Evolutionary conservation across 2,888 invertebrate genomes (phyloP), one percentile per base, ranked within the genome.

Genomic region (Catonia carolina): DNA sequence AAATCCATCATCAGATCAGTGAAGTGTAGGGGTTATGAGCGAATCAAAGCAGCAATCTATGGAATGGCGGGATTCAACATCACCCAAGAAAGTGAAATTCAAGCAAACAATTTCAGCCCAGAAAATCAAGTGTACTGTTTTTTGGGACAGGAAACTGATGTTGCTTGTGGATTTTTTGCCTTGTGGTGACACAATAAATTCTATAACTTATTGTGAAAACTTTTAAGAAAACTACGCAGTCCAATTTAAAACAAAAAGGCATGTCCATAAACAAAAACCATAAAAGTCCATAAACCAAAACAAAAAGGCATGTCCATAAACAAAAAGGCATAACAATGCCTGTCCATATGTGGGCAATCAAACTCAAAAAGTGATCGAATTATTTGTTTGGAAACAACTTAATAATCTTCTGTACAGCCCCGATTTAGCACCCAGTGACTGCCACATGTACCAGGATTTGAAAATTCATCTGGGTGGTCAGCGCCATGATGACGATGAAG

Each of bases 41-140:
- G n/a, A 27, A 27, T 27, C 8, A 8, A 27, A 27, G 27, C 27
- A 27, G 27, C 27, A 27, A 27, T 27, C 8, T 8, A 6, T 27
- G 27, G 27, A 27, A 27, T 27, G 27, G 27, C 27, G 53, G n/a
- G 57, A 60, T 45, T 41, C 60, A 41, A 23, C 45, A 6, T 60
- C 58, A 47, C 49, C 55, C 37, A 52, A 23, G 10, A 47, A 48
- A 58, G 55, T 61, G 27, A 61, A 61, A 35, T 61, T 61, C 49
- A 60, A 56, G 45, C 54, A 27, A 37, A 47, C 52, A 37, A 55
- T 55, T 56, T 61, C 56, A 27, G 53, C 55, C 41, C 42, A 57
- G 56, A 66, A 66, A 63, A 59, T 64, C 55, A 65, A 63, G 61
- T 63, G 62, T 39, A 60, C 62, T n/a, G 62, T 64, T 31, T 62